Conservation (phyloP, 2,113 vertebrate genomes). For the Mus spicilegus region DNA sequence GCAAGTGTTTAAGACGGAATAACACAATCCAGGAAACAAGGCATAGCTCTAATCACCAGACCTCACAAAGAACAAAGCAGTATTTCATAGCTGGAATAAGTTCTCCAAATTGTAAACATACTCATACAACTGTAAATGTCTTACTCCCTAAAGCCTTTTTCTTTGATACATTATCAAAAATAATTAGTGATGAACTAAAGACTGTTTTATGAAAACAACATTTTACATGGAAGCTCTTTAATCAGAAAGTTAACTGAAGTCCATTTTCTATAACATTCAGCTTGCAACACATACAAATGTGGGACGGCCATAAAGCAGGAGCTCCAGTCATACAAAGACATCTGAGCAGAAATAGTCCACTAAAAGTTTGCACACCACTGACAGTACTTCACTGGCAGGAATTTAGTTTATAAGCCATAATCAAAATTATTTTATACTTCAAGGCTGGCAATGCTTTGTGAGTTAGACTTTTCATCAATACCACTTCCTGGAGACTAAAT, state of each 20-base stretch:
- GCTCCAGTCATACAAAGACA: conserved; percentile 17
- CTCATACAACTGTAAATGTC: neutral
- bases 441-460: neutral
- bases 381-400: neutral
- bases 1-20: conserved; percentile 33
- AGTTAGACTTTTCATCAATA: conserved; percentile 37
- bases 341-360: conserved; percentile 37
- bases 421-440: conserved; percentile 48
- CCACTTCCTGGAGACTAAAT: conserved; percentile 41
- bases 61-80: neutral
- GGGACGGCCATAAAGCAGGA: neutral
- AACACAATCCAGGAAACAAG: conserved; percentile 20
- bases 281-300: conserved; percentile 2
- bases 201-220: conserved; percentile 30
- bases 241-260: conserved; percentile 11
- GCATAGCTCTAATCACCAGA: neutral
- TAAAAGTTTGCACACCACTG: conserved; percentile 27
- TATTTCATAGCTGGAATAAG: conserved; percentile 4
- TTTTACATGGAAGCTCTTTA: neutral
- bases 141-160: conserved; percentile 46
- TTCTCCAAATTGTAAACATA: conserved; percentile 8
- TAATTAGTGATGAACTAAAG: conserved; percentile 31
- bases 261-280: conserved; percentile 26
- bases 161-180: neutral
- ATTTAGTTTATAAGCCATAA: conserved; percentile 29